Evolutionary conservation across 2,113 vertebrate species (phyloP).

Genomic region (Charadrius vociferus): DNA sequence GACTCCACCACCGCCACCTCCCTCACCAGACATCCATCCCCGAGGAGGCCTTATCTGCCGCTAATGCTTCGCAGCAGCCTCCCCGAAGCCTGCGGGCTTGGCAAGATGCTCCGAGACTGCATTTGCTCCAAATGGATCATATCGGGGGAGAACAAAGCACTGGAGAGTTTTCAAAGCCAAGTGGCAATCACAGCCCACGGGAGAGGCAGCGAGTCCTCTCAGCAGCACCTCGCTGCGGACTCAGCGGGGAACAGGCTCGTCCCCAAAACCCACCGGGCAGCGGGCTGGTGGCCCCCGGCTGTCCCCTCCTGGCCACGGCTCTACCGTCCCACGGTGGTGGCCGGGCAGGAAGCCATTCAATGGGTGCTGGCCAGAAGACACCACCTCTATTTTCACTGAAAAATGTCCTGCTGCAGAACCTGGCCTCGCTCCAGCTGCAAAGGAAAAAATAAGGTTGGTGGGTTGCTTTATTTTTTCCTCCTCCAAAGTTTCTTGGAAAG

Average conservation of each 20-base stretch:
- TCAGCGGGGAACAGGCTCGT: neutral
- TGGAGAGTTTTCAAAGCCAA: conserved; percentile 41
- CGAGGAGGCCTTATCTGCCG: neutral
- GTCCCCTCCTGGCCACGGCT: neutral
- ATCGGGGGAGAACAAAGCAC: conserved; percentile 41
- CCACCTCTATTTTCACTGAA: neutral
- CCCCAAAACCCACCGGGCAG: too few relatives aligned
- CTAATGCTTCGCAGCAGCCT: conserved; percentile 26
- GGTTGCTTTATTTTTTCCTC: neutral
- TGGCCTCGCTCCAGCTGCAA: neutral
- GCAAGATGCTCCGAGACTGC: conserved; percentile 19
- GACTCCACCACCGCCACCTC: rapidly evolving
- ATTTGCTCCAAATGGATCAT: conserved; percentile 65
- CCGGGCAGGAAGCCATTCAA: neutral
- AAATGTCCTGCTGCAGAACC: neutral
- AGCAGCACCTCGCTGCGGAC: neutral
- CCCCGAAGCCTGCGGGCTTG: conserved; percentile 20
- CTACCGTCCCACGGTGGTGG: neutral
- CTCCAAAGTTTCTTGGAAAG: conserved; percentile 17
- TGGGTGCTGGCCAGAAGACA: neutral
- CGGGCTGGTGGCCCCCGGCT: neutral
- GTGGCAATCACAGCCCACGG: rapidly evolving
- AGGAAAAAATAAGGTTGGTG: neutral
- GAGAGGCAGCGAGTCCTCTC: neutral
- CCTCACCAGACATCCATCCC: neutral